Percentiles rank a stretch among this genome's conserved stretches.
Conservation (phyloP, 2,797 vertebrate genomes). For the Esox masquinongy region DNA sequence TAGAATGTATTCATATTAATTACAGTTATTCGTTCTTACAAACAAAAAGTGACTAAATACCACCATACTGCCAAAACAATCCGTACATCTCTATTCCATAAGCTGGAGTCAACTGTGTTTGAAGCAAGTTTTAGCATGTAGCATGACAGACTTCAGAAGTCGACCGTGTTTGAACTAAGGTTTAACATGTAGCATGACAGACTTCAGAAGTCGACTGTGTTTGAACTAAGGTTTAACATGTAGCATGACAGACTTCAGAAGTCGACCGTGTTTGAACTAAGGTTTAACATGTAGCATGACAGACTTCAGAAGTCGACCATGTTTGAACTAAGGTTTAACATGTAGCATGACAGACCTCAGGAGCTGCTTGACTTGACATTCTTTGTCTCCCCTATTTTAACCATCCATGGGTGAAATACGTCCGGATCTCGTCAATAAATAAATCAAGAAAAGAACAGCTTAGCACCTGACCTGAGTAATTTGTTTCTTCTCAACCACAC, state of each 20-base stretch:
- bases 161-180: no score
- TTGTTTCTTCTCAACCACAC: neutral
- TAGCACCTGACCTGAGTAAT: conserved; percentile 33
- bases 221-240: no score
- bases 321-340: no score
- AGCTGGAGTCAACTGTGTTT: neutral
- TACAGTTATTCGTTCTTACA: neutral
- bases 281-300: no score
- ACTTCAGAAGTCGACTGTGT: no score
- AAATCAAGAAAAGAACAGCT: conserved; percentile 56
- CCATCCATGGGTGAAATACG: conserved; percentile 27
- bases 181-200: no score
- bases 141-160: no score
- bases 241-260: no score
- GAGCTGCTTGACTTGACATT: conserved; percentile 41
- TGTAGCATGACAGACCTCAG: neutral
- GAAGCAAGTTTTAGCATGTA: no score
- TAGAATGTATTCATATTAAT: conserved; percentile 27
- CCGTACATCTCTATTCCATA: neutral
- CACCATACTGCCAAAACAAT: neutral
- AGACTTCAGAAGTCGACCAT: no score
- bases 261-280: no score
- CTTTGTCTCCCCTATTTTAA: conserved; percentile 23
- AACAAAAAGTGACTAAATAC: no score
- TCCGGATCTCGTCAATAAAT: conserved; percentile 53